phyloP scores from a whole-genome alignment of 2,888 invertebrate species.

The Eupithecia subfuscata region DNA sequence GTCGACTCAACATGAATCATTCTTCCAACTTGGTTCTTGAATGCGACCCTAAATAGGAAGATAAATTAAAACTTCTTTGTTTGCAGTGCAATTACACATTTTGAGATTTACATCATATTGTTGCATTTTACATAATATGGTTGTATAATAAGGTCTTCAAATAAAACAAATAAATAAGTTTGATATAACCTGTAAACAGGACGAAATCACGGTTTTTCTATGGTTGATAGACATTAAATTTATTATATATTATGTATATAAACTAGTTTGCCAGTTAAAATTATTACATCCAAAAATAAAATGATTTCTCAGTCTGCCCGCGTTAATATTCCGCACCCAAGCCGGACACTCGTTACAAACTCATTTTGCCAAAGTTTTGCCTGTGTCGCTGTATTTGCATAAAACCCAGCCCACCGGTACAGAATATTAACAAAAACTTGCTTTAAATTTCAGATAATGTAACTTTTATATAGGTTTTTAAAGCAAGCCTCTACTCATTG shows the following conservation, averaged over 20 bases:
- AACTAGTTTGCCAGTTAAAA: neutral
- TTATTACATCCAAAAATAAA: slow-evolving; percentile 38
- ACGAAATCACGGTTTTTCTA: too few species aligned
- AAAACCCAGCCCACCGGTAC: slow-evolving; percentile 49
- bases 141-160: too few species aligned
- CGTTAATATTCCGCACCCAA: slow-evolving; percentile 47
- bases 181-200: too few species aligned
- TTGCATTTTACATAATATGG: too few species aligned
- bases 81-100: too few species aligned
- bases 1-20: too few species aligned
- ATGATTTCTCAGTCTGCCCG: slow-evolving; percentile 30
- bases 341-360: slow-evolving; percentile 59
- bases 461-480: neutral
- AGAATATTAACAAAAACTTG: slow-evolving; percentile 53
- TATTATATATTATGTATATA: neutral
- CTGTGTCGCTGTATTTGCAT: slow-evolving; percentile 58
- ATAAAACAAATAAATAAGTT: too few species aligned
- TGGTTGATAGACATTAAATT: too few species aligned
- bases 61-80: too few species aligned
- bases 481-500: neutral
- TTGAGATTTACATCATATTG: too few species aligned
- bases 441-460: slow-evolving; percentile 18
- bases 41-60: too few species aligned
- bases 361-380: slow-evolving; percentile 58
- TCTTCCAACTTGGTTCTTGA: too few species aligned